phyloP scores from a whole-genome alignment of 2,888 invertebrate species.

The Belgica antarctica region DNA sequence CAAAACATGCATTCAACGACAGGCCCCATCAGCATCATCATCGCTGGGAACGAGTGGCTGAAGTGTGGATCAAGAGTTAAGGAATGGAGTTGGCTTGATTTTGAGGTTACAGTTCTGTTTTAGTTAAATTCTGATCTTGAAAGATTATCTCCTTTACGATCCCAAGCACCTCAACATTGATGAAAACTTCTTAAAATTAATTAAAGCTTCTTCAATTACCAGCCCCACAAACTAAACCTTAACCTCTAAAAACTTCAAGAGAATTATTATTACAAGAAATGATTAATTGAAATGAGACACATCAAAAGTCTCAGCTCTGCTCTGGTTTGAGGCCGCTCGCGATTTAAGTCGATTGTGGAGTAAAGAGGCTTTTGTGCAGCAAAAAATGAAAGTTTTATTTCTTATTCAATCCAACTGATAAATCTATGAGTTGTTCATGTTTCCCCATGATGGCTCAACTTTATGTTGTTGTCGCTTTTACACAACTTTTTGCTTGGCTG shows the following conservation, averaged over 20 bases:
- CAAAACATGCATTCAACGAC: conserved; percentile 11
- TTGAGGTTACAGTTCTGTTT: no score
- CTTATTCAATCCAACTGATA: conserved; percentile 38
- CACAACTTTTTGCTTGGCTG: conserved; percentile 6
- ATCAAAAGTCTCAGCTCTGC: conserved; percentile 1
- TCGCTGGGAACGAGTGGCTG: background rate
- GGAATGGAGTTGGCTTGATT: no score
- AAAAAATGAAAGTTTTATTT: conserved; percentile 38
- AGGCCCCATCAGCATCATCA: conserved; percentile 18
- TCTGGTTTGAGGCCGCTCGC: conserved; percentile 8
- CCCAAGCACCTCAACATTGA: no score
- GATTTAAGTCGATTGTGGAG: conserved; percentile 35
- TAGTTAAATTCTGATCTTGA: no score
- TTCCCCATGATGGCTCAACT: conserved; percentile 42
- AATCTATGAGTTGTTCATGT: conserved; percentile 36
- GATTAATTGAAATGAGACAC: conserved; percentile 38
- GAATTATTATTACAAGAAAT: conserved; percentile 22
- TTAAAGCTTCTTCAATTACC: no score
- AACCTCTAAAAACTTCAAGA: conserved; percentile 13
- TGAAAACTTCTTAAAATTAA: no score
- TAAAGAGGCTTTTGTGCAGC: conserved; percentile 23
- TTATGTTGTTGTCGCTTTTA: conserved; percentile 30
- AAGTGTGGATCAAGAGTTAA: no score
- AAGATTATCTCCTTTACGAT: no score
- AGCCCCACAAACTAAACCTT: no score